phyloP scores from a whole-genome alignment of 1,140 invertebrate genomes.

The Apolygus lucorum region DNA sequence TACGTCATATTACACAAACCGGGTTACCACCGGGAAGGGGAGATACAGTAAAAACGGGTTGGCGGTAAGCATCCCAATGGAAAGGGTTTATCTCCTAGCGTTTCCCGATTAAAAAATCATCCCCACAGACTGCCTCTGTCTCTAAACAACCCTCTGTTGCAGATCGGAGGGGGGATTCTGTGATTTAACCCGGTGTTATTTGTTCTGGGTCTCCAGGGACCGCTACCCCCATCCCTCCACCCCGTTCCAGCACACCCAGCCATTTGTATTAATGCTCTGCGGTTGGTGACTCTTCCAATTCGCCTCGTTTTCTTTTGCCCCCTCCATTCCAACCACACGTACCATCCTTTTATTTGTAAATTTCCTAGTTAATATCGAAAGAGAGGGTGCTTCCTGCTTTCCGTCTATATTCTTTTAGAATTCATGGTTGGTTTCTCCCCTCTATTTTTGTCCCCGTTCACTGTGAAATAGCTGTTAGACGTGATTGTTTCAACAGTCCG shows the following conservation, averaged over 20 bases:
- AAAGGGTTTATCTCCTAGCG: not conserved
- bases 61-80: not conserved
- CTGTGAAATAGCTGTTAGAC: not conserved
- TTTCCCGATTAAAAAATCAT: conserved; percentile 11
- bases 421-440: not conserved
- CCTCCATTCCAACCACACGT: not conserved
- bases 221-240: not conserved
- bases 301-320: not conserved
- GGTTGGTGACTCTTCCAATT: conserved; percentile 6
- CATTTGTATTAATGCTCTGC: conserved; percentile 15
- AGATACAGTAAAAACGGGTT: too few species aligned
- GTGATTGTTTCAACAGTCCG: not conserved
- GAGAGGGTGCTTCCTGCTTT: too few species aligned
- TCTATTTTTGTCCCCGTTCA: not conserved
- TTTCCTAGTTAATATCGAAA: not conserved
- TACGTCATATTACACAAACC: too few species aligned
- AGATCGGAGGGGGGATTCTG: not conserved
- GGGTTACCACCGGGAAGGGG: too few species aligned
- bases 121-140: not conserved
- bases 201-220: conserved; percentile 2
- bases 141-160: conserved; percentile 16
- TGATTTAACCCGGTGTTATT: conserved; percentile 12
- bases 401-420: not conserved
- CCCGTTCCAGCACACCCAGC: not conserved
- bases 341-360: not conserved